Conservation (phyloP, 2,113 vertebrate genomes). For the human region GRCh38 chr16:47109501-47110000, state of each 20-base stretch:
- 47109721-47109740: slow-evolving; percentile 32
- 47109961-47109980: not conserved
- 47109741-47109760: not conserved
- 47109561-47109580: slow-evolving; percentile 92
- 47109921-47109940: not conserved
- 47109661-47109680: slow-evolving; percentile 99
- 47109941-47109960: not conserved
- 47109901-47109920: not conserved
- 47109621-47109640: slow-evolving; percentile 97
- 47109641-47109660: slow-evolving; percentile 99
- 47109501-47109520: slow-evolving; percentile 97
- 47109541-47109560: slow-evolving; percentile 97
- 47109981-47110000: not conserved
- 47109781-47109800: not conserved
- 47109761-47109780: not conserved
- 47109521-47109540: slow-evolving; percentile 95
- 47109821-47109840: not conserved
- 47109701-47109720: slow-evolving; percentile 93
- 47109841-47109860: not conserved
- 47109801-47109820: not conserved
- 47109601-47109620: slow-evolving; percentile 99
- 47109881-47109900: not conserved
- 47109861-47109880: not conserved
- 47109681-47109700: slow-evolving; percentile 99
- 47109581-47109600: slow-evolving; percentile 99